Evolutionary conservation across 2,797 vertebrate genomes (phyloP), one percentile per base, ranked within the genome.

Genomic region (Glyptemys insculpta): DNA sequence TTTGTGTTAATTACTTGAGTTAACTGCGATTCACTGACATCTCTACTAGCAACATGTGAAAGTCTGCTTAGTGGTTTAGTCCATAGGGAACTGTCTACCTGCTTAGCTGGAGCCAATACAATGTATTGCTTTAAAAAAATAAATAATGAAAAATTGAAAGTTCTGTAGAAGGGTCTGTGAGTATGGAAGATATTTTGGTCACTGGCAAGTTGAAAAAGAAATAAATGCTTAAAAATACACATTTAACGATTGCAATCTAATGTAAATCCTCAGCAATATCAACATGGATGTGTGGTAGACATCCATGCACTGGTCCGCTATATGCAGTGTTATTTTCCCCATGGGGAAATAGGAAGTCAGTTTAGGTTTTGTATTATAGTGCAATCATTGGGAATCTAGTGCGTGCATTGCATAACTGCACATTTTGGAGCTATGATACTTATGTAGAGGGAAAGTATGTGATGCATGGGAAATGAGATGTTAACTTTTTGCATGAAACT

Each of bases 151-250:
- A 47, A 76, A 47, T 76, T 25, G 21, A 83, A 91, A 88, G 14
- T 62, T 81, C 79, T 91, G 21, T 81, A 27, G 49, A 87, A 4
- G 79, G 89, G 90, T 84, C 57, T 23, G 37, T 87, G 27, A 21
- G 83, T 76, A 23, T 37, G 18, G 34, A 72, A 52, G 27, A 4
- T 5, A 4, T 44, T 84, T 87, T 57, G 11, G 41, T 88, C 65
- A 41, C 16, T 83, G 59, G 5, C 47, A 94, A 86, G 31, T 10
- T 53, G 79, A 50, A 94, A 92, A 84, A 84, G 8, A 81, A 90
- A 29, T 25, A 84, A 57, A 53, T 9, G 3, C 68, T 88, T 62
- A 93, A 91, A 85, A 2, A 74, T 41, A 54, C 74, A 34, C n/a
- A 12, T 29, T 92, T 83, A n/a, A 56, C 23, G 50, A 47, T 49